These are phyloP conservation scores for Siphlonurus alternatus DNA, from an alignment of 2,888 invertebrate genomes.

Conservation along the genomic window DNA sequence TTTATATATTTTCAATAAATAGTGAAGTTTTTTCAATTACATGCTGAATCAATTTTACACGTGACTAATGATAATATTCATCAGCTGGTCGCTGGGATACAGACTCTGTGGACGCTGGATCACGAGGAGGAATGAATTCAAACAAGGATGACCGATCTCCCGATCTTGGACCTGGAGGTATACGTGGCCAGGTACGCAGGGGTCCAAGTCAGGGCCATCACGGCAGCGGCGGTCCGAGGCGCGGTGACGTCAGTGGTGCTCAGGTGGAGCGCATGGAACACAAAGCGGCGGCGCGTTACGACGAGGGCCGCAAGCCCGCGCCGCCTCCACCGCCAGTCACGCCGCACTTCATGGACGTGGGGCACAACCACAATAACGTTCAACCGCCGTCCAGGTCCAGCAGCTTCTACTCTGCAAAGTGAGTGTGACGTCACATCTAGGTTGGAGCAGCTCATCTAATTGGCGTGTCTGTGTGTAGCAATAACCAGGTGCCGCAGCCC, in stretches of 20 bases:
- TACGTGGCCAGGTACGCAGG: slow-evolving; percentile 21
- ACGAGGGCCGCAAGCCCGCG: slow-evolving; percentile 30
- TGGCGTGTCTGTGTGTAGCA: no score
- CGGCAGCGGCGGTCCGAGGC: no score
- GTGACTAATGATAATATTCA: no score
- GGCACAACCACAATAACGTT: slow-evolving; percentile 11
- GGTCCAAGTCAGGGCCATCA: no score
- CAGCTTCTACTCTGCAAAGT: slow-evolving; percentile 31
- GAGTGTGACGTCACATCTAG: slow-evolving; percentile 9
- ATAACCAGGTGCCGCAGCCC: slow-evolving; percentile 31
- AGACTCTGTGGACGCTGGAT: slow-evolving; percentile 24
- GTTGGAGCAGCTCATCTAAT: no score
- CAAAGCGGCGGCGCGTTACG: slow-evolving; percentile 23
- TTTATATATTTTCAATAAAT: no score
- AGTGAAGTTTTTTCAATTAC: no score
- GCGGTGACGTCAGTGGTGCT: slow-evolving; percentile 31
- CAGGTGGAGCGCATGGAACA: slow-evolving; percentile 44
- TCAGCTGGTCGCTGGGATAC: slow-evolving; percentile 44
- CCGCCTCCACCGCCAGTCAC: slow-evolving; percentile 46
- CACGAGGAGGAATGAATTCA: slow-evolving; percentile 15
- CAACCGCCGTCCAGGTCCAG: slow-evolving; percentile 29
- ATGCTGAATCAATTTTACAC: no score
- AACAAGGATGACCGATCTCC: no score
- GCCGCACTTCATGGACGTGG: slow-evolving; percentile 20
- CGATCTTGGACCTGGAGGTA: slow-evolving; percentile 18